These are phyloP conservation scores for Micronycteris hirsuta DNA, from an alignment of 2,113 vertebrate species.

Conservation along the genomic window DNA sequence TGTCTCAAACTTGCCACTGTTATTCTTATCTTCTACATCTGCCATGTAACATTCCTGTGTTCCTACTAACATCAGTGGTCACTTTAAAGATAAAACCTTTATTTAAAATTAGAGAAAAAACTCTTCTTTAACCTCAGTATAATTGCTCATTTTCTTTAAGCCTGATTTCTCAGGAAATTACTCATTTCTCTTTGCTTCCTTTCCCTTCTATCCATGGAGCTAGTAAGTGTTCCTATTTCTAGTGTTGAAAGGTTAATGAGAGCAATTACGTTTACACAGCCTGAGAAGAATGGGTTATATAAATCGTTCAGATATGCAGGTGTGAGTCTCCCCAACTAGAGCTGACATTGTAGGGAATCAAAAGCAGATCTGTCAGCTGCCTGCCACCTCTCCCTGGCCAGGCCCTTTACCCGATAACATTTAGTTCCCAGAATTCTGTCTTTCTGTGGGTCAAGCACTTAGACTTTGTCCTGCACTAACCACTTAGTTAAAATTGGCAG, in stretches of 20 bases:
- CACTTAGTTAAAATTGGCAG: not conserved
- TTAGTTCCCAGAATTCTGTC: not conserved
- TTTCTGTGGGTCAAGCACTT: not conserved
- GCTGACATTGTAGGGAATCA: not conserved
- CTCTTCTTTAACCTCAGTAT: not conserved
- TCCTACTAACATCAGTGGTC: not conserved
- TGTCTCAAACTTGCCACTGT: not conserved
- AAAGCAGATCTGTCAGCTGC: not conserved
- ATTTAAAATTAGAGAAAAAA: not conserved
- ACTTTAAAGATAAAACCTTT: not conserved
- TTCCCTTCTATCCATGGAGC: not conserved
- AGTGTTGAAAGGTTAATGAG: not conserved
- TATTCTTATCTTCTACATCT: not conserved
- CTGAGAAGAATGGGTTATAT: not conserved
- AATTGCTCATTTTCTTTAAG: not conserved
- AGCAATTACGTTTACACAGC: not conserved
- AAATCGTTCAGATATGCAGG: not conserved
- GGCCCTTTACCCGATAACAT: not conserved
- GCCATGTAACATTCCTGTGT: fast-evolving
- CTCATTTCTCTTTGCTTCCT: not conserved
- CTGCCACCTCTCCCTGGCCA: not conserved
- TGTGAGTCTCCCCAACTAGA: not conserved
- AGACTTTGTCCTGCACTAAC: not conserved
- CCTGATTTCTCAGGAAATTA: not conserved
- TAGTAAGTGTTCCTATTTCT: not conserved